A percentile compares a stretch with the other conserved stretches of the same genome.
These are phyloP conservation scores for Cynocephalus volans DNA, from an alignment of 2,113 vertebrate genomes.

Conservation along the genomic window DNA sequence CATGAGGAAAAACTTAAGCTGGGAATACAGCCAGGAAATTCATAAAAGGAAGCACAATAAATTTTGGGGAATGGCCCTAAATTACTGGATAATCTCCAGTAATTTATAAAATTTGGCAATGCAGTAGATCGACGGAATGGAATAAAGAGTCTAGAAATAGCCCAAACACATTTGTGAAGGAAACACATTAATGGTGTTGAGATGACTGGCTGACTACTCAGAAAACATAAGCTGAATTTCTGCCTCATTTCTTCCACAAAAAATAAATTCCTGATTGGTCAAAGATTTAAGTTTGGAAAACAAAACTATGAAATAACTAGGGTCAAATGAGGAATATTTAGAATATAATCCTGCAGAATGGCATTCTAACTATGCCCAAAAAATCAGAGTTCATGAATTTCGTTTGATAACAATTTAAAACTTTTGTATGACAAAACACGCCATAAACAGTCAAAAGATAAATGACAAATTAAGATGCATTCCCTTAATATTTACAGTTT, in stretches of 20 bases:
- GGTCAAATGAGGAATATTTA: not conserved
- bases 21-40: not conserved
- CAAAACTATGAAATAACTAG: not conserved
- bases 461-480: not conserved
- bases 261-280: not conserved
- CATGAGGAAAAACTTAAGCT: not conserved
- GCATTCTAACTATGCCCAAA: not conserved
- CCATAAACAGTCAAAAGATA: not conserved
- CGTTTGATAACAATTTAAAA: not conserved
- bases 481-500: not conserved
- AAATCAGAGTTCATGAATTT: not conserved
- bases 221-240: not conserved
- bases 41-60: not conserved
- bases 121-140: not conserved
- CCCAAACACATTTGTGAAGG: not conserved
- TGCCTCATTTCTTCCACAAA: not conserved
- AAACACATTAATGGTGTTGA: not conserved
- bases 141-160: slow-evolving; percentile 18
- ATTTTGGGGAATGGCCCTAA: not conserved
- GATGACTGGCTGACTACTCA: not conserved
- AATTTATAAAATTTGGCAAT: not conserved
- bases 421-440: not conserved
- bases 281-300: not conserved
- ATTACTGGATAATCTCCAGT: not conserved
- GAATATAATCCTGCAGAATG: not conserved